Evolutionary conservation across 1,140 invertebrate genomes (phyloP), one percentile per base, ranked within the genome.

Genomic region (Trichomalopsis sarcophagae): DNA sequence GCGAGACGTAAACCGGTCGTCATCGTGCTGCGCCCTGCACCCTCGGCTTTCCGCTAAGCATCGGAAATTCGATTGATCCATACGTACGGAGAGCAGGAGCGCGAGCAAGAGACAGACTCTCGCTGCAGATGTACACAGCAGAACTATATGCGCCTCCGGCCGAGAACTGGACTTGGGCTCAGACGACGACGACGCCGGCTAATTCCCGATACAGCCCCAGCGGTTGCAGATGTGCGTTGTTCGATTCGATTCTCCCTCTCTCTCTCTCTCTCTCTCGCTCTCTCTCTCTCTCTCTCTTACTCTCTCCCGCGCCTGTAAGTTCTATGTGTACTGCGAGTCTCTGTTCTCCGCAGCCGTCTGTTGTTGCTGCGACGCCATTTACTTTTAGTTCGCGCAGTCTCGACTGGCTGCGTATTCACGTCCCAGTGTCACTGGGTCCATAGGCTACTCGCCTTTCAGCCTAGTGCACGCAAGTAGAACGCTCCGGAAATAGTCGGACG

Each of bases 31-130:
- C 50, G 13, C 17, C 4, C 2, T 62, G 21, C 55, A 21, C 21
- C 17, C 6, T 10, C 40, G 23, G 80, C 9, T 82, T 80, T 74
- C 80, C 36, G 40, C 44, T 30, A 68, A 30, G 44, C 30, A 73
- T 74, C 74, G 77, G 69, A 71, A 84, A 84, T 84, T 69, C 75
- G 66, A 84, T 79, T 84, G 75, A 55, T 79, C 81, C 50, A 33
- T 80, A 80, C 13, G 14, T 66, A n/a, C 62, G 68, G 66, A 68
- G 66, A 5, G 14, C 10, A 13, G 0, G 47, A 50, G 11, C 13
- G 47, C 6, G n/a, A 77, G 75, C 17, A n/a, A 62, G 55, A 62
- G 55, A 62, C 14, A n/a, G 21, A 62, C 14, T 14, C 40, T 13
- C 11, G 47, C 3, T 50, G 47, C 11, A 17, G 47, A 62, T 62